A percentile compares a stretch with the other conserved stretches of the same genome.
phyloP scores from a whole-genome alignment of 2,113 vertebrate genomes.

The Mirounga angustirostris region DNA sequence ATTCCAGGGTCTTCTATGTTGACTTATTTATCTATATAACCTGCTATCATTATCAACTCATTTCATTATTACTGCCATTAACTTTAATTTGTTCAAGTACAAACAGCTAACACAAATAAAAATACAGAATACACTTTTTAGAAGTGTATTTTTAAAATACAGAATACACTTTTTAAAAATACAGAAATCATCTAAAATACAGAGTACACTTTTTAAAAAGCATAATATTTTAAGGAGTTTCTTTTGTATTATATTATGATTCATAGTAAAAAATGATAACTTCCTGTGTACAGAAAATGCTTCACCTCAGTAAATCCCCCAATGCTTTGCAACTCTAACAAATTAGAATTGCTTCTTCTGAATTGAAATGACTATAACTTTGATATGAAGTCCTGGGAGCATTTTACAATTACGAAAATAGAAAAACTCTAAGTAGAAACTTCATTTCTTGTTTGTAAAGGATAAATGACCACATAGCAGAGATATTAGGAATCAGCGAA shows the following conservation, averaged over 20 bases:
- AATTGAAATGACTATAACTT: constrained; percentile 13
- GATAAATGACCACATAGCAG: neutral
- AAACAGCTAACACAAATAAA: neutral
- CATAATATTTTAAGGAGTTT: neutral
- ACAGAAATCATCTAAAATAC: no score
- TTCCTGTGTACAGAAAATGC: neutral
- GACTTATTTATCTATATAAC: neutral
- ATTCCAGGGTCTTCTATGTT: neutral
- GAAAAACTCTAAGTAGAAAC: neutral
- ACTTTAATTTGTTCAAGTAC: neutral
- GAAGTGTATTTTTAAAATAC: neutral
- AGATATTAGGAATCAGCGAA: neutral
- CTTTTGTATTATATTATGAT: neutral
- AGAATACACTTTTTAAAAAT: neutral
- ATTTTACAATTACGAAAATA: constrained; percentile 21
- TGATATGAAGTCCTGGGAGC: neutral
- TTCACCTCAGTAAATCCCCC: constrained; percentile 37
- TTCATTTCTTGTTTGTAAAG: neutral
- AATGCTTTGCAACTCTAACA: constrained; percentile 2
- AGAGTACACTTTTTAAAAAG: neutral
- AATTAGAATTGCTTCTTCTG: constrained; percentile 27
- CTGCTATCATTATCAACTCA: neutral
- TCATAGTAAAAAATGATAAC: constrained; percentile 4
- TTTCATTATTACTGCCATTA: neutral
- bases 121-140: neutral